Conservation (phyloP, 92 coral and sea anemone genomes). For the Parazoanthus atlanticus region DNA sequence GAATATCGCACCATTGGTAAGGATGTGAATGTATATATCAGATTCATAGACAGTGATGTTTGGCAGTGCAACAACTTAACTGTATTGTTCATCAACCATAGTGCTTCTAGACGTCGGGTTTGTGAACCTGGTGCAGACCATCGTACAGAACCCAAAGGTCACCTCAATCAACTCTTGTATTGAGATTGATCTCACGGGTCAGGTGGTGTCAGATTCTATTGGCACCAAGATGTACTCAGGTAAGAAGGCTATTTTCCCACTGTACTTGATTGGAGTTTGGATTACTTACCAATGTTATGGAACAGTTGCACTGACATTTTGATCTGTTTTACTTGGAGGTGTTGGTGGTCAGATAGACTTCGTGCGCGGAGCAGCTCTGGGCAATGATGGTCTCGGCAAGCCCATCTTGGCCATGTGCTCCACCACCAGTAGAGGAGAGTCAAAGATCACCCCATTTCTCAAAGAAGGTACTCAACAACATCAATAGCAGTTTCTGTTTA, state of each 20-base stretch:
- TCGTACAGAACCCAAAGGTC: constrained; percentile 84
- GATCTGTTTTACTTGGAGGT: constrained; percentile 46
- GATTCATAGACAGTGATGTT: too few relatives aligned
- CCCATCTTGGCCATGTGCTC: constrained; percentile 94
- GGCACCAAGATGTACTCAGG: constrained; percentile 96
- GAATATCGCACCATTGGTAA: too few relatives aligned
- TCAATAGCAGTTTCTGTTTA: too few relatives aligned
- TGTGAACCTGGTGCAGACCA: constrained; percentile 78
- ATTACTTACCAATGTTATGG: background rate
- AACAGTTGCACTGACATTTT: background rate
- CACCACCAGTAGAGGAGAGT: constrained; percentile 81
- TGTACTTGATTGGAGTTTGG: background rate
- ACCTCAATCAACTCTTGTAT: constrained; percentile 95
- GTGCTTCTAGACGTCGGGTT: constrained; percentile 95
- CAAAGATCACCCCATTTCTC: constrained; percentile 86
- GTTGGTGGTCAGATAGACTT: constrained; percentile 98
- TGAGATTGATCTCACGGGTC: constrained; percentile 95
- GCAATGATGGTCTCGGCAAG: constrained; percentile 91
- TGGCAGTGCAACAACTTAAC: background rate
- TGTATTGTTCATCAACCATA: constrained; percentile 31
- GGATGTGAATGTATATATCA: too few relatives aligned
- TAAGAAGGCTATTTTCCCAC: background rate
- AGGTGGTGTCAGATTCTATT: constrained; percentile 95
- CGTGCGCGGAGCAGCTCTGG: constrained; percentile 90
- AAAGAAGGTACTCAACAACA: constrained; percentile 70